phyloP scores from a whole-genome alignment of 2,888 invertebrate genomes.

The Achlya flavicornis region DNA sequence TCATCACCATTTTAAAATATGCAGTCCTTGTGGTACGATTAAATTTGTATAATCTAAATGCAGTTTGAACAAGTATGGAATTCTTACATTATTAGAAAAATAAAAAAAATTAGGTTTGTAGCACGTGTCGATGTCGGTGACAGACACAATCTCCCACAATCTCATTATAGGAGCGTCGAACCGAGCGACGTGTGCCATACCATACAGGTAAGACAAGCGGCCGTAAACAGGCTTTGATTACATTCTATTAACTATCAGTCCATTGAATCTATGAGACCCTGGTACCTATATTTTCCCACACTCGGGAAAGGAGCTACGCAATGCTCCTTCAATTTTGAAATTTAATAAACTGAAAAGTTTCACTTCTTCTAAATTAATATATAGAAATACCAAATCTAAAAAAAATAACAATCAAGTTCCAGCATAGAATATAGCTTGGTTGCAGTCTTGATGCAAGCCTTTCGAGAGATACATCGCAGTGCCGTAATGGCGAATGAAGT shows the following conservation, averaged over 20 bases:
- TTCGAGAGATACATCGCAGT: background rate
- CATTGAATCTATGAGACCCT: slow-evolving; percentile 6
- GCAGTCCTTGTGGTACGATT: too few species aligned
- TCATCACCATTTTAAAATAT: too few species aligned
- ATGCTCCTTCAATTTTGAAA: too few species aligned
- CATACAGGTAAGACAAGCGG: slow-evolving; percentile 12
- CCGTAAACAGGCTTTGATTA: slow-evolving; percentile 6
- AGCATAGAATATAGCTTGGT: background rate
- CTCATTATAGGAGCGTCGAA: slow-evolving; percentile 22
- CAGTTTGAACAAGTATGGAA: background rate
- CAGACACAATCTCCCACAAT: slow-evolving; percentile 21
- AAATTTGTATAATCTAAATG: background rate
- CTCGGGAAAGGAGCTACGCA: background rate
- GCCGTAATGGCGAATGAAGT: slow-evolving; percentile 12
- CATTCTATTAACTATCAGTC: slow-evolving; percentile 9
- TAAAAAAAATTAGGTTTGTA: background rate
- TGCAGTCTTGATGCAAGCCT: background rate
- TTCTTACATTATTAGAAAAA: slow-evolving; percentile 1
- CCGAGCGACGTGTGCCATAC: slow-evolving; percentile 18
- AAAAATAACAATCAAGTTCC: background rate
- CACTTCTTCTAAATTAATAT: background rate
- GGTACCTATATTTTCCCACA: background rate
- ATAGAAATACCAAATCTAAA: background rate
- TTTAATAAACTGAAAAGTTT: too few species aligned
- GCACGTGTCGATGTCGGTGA: slow-evolving; percentile 13